Conservation (phyloP, 2,888 invertebrate species). For the Drosophila vallismaia region DNA sequence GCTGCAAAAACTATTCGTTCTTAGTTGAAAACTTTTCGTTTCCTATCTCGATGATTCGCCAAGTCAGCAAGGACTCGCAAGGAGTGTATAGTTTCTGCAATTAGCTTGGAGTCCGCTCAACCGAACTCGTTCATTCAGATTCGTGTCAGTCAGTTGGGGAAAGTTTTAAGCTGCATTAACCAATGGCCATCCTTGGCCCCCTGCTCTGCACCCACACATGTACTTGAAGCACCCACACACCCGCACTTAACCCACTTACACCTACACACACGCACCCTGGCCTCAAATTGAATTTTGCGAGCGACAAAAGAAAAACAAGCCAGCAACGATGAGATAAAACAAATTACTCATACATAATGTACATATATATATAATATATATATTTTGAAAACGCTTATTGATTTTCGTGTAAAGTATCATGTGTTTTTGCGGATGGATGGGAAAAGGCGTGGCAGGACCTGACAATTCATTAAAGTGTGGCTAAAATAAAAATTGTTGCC, state of each 20-base stretch:
- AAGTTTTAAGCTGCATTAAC: constrained; percentile 54
- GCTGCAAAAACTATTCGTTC: background rate
- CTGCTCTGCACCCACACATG: too few species aligned
- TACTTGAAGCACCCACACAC: constrained; percentile 1
- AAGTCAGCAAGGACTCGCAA: background rate
- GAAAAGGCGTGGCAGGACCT: constrained; percentile 17
- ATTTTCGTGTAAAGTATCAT: constrained; percentile 43
- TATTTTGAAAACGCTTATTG: constrained; percentile 63
- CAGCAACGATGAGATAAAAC: constrained; percentile 49
- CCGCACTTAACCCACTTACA: constrained; percentile 21
- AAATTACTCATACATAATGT: constrained; percentile 39
- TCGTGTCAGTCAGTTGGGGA: constrained; percentile 43
- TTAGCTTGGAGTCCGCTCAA: constrained; percentile 36
- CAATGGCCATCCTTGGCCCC: constrained; percentile 39
- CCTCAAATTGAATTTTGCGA: constrained; percentile 68
- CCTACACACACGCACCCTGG: constrained; percentile 22
- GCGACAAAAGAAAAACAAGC: constrained; percentile 58
- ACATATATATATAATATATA: background rate
- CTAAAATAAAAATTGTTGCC: constrained; percentile 22
- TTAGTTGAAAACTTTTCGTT: constrained; percentile 20
- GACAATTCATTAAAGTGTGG: constrained; percentile 39
- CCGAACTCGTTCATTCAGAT: constrained; percentile 36
- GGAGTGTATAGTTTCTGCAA: constrained; percentile 46
- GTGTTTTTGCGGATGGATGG: background rate
- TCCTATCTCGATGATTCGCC: constrained; percentile 16